These are phyloP conservation scores for Lycaena phlaeas DNA, from an alignment of 2,888 invertebrate species.

Conservation along the genomic window DNA sequence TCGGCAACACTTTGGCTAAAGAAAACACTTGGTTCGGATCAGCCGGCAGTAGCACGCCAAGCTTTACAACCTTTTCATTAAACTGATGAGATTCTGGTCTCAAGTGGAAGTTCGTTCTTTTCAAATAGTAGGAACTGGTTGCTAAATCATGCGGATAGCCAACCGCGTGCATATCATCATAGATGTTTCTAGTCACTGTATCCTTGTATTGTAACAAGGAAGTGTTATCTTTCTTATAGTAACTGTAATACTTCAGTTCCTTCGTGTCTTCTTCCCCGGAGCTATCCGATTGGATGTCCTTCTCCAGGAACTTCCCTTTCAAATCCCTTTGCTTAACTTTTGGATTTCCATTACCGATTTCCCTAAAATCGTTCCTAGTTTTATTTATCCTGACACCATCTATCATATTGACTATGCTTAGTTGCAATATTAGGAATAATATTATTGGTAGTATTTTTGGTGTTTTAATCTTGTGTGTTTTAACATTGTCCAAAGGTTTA, in stretches of 20 bases:
- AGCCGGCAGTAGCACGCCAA: conserved; percentile 77
- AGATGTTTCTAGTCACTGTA: conserved; percentile 27
- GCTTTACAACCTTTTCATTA: conserved; percentile 63
- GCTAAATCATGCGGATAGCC: conserved; percentile 55
- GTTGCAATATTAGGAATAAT: conserved; percentile 49
- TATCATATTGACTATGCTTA: conserved; percentile 65
- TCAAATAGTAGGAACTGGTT: conserved; percentile 45
- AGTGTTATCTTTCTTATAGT: conserved; percentile 35
- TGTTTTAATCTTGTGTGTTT: conserved; percentile 59
- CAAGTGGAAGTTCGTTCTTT: conserved; percentile 53
- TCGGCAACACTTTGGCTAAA: conserved; percentile 77
- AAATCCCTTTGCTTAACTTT: conserved; percentile 34
- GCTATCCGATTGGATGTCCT: conserved; percentile 32
- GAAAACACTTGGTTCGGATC: conserved; percentile 76
- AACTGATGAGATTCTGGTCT: conserved; percentile 48
- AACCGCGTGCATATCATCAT: conserved; percentile 39
- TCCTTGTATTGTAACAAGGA: conserved; percentile 36
- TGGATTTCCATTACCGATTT: conserved; percentile 24
- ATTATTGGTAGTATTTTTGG: conserved; percentile 34
- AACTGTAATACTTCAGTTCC: conserved; percentile 43
- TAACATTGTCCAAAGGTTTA: conserved; percentile 52
- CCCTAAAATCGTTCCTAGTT: conserved; percentile 30
- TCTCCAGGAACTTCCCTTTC: conserved; percentile 28
- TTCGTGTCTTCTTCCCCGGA: conserved; percentile 37
- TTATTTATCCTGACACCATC: conserved; percentile 59